Base-by-base conservation (phyloP, 2,888 invertebrate genomes). In the Gryllus longicercus region DNA sequence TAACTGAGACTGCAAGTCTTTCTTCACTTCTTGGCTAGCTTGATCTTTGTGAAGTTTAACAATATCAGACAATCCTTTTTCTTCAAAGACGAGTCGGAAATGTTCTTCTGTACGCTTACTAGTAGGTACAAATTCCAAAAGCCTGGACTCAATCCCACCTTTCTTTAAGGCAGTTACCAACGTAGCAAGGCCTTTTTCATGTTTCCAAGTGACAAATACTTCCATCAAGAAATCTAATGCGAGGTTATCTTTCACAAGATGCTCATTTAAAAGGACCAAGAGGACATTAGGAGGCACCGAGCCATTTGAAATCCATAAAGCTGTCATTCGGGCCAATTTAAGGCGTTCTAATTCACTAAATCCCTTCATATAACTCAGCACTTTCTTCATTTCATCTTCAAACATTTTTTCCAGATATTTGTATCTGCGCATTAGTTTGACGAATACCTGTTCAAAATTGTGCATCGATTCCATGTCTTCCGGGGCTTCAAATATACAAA, bases 321-420 rank as follows among this genome's bases (percentile, higher is more conserved):
- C 96, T 83, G 96, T 95, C 94, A 98, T 96, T 84, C 95, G 93
- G 84, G 97, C 97, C 86, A 98, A 91, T 88, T 97, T 97, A 86
- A 93, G 92, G 85, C 98, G 92, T 89, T 98, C 95, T 84, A 92
- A 92, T 82, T 94, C 93, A 86, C 93, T 92, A 89, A 98, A 98
- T 86, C 97, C 97, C 89, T 97, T 97, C 88, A 98, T 93, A 89
- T 97, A 98, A 86, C 97, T 93, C 87, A 96, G 90, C 85, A 97
- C 96, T 91, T 98, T 98, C 88, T 96, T 96, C 93, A 98, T 96
- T 89, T 97, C 97, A 88, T 98, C 98, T 88, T 97, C 95, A 89
- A 98, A 97, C 93, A 97, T 94, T 91, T 97, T 98, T 90, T 98
- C 98, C 91, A 98, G 91, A 90, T 98, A 98, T 89, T 98, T 98